Evolutionary conservation across 2,113 vertebrate genomes (phyloP), one percentile per base, ranked within the genome.

Genomic region (Laticauda colubrina): DNA sequence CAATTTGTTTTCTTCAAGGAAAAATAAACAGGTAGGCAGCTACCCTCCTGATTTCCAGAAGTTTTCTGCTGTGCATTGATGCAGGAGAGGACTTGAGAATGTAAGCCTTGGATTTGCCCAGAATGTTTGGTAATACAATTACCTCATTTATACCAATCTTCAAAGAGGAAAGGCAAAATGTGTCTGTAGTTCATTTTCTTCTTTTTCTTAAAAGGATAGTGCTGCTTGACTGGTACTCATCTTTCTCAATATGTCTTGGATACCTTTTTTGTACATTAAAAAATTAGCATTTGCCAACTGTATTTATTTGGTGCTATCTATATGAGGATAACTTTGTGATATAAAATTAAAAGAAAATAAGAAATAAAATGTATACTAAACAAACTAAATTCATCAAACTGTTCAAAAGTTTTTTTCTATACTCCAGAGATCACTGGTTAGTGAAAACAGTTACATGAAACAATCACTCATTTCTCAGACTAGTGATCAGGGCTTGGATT

Each of bases 101-200:
- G 87, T 34, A 86, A 94, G 89, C 89, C 94, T 93, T 90, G 18
- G 94, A 94, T 95, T 87, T 86, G 95, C 96, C 97, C 97, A 97
- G 96, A 94, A 94, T 96, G 96, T 97, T 98, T 97, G 97, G 97
- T 97, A 98, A 97, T 87, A 91, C 95, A 92, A 93, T 97, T 94
- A 98, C 96, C 95, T 98, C 97, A 98, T 98, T 96, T 97, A 97
- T 96, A 96, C 97, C 97, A 96, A 94, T 93, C 95, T 95, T 94
- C 34, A 81, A 81, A 24, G 85, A 24, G 87, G 91, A 75, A 94
- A 87, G 87, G 90, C 45, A 39, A 89, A 34, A 90, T 48, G n/a
- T 92, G 4, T 94, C 92, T 96, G 91, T 75, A 94, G 95, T 94
- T 95, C 96, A 97, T 96, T 95, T 91, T 39, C 15, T 81, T 81